These are phyloP conservation scores for Proterorhinus semilunaris DNA, from an alignment of 2,113 vertebrate genomes.

Conservation along the genomic window DNA sequence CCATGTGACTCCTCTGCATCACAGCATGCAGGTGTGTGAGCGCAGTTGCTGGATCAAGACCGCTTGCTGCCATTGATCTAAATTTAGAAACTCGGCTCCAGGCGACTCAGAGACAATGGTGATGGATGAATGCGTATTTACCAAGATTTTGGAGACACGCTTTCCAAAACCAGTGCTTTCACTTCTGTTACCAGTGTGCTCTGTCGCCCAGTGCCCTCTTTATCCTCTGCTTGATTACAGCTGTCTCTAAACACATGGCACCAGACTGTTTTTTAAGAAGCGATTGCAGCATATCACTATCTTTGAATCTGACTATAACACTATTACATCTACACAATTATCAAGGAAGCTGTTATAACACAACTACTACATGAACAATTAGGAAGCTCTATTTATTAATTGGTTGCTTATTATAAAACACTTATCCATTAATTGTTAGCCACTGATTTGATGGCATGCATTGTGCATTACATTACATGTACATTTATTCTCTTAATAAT, in stretches of 20 bases:
- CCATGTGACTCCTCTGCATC: slow-evolving; percentile 66
- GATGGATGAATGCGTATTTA: slow-evolving; percentile 14
- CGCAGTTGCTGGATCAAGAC: slow-evolving; percentile 51
- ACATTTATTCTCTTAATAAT: no score
- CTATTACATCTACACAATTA: no score
- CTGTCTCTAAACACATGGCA: neutral
- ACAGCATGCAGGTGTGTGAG: slow-evolving; percentile 57
- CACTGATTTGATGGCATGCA: no score
- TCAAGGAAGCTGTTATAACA: no score
- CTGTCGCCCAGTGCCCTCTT: neutral
- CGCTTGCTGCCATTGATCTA: slow-evolving; percentile 33
- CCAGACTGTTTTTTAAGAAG: neutral
- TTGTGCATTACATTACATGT: no score
- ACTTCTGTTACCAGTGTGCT: slow-evolving; percentile 2
- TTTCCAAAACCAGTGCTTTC: slow-evolving; percentile 2
- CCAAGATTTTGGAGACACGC: slow-evolving; percentile 3
- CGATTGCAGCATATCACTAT: no score
- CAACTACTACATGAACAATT: no score
- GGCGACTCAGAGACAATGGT: slow-evolving; percentile 11
- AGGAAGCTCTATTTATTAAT: no score
- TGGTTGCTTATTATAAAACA: no score
- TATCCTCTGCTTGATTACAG: neutral
- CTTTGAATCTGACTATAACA: no score
- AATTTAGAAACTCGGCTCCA: slow-evolving; percentile 51
- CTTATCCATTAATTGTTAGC: no score